Percentiles rank a stretch among this genome's conserved stretches.
These are phyloP conservation scores for Microdon myrmicae DNA, from an alignment of 2,888 invertebrate genomes.

Conservation along the genomic window DNA sequence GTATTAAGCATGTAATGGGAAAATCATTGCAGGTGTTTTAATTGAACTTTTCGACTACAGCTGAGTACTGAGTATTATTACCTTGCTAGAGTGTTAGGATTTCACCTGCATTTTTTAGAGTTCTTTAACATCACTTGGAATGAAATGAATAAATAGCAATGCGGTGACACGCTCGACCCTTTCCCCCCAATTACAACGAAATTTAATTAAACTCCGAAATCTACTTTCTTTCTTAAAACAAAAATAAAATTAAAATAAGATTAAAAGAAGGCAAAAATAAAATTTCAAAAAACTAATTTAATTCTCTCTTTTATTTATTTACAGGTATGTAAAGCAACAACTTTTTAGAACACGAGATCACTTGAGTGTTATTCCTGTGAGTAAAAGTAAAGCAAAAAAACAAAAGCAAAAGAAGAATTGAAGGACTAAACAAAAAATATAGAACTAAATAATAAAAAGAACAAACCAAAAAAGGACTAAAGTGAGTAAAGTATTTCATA, in stretches of 20 bases:
- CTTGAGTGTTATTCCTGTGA: slow-evolving; percentile 42
- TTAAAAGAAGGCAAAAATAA: slow-evolving; percentile 14
- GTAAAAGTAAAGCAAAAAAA: slow-evolving; percentile 27
- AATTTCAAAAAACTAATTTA: slow-evolving; percentile 42
- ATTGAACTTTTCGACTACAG: slow-evolving; percentile 28
- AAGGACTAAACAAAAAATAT: slow-evolving; percentile 18
- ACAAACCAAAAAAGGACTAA: slow-evolving; percentile 39
- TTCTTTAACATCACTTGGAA: too few relatives aligned
- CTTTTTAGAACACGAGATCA: slow-evolving; percentile 36
- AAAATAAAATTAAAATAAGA: slow-evolving; percentile 12
- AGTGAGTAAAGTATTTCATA: slow-evolving; percentile 50
- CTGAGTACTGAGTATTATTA: slow-evolving; percentile 37
- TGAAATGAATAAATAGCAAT: too few relatives aligned
- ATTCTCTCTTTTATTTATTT: slow-evolving; percentile 34
- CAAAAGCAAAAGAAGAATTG: too few relatives aligned
- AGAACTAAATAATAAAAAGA: not conserved
- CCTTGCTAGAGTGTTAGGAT: slow-evolving; percentile 17
- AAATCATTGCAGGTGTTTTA: slow-evolving; percentile 44
- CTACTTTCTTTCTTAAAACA: slow-evolving; percentile 4
- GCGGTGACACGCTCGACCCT: too few relatives aligned
- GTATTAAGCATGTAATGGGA: slow-evolving; percentile 17
- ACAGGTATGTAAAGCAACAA: slow-evolving; percentile 48
- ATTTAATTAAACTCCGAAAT: slow-evolving; percentile 42
- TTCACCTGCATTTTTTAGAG: slow-evolving; percentile 1
- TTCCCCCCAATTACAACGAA: slow-evolving; percentile 13